Evolutionary conservation across 2,113 vertebrate genomes (phyloP), one percentile per base, ranked within the genome.

Genomic region (Phylloscopus trochiloides): DNA sequence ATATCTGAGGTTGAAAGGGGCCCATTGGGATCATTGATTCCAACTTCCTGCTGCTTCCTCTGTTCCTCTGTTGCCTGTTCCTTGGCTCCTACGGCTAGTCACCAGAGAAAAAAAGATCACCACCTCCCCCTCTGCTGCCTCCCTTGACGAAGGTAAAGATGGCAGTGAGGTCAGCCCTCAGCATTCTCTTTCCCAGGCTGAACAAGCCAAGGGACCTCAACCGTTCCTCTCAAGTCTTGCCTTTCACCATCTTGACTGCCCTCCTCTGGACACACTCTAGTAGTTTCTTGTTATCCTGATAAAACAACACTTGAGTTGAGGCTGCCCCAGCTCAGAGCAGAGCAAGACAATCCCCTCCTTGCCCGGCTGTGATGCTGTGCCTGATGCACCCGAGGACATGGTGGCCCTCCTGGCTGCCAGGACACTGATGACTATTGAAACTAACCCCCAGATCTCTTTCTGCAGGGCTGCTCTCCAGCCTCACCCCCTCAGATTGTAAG

Each of bases 21-120:
- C 3, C 8, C 9, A 8, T 14, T 45, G 9, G 11, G 6, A 47
- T 54, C 3, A 15, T 6, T 47, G 7, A 47, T 45, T 74, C 24
- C 31, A 74, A 31, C 5, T 51, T 59, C 11, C 5, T 78, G 26
- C 38, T 83, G 16, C n/a, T 36, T 28, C 10, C 43, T 14, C 22
- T 28, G 5, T 22, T 52, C 10, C 24, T 14, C 24, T 24, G 26
- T 34, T 66, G 3, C 14, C 10, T 9, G 20, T 24, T 57, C 16
- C 17, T 51, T 0, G 0, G 24, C 10, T 66, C 4, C 9, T 42
- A 1, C 31, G 1, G 0, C 25, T 48, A 26, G 12, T 63, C 38
- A 63, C 10, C 17, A 43, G 16, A 57, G 1, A 43, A 31, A n/a
- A 42, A 54, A 16, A 40, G 7, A 70, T 36, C 17, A 75, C 3